Percentiles rank a stretch among this genome's conserved stretches.
phyloP scores from a whole-genome alignment of 2,888 invertebrate species.

The Plagodis dolabraria region DNA sequence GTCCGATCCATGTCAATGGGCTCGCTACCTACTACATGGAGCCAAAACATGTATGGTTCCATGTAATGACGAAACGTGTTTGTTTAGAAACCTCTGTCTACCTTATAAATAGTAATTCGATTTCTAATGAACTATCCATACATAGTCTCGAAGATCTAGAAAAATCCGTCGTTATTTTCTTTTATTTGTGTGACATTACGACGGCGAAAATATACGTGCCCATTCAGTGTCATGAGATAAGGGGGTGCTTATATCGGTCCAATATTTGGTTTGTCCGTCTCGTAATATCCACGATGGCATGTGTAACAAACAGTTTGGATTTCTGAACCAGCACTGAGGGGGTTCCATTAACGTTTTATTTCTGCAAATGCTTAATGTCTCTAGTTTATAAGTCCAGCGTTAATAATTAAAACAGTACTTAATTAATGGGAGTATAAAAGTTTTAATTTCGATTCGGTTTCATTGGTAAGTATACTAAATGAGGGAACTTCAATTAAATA shows the following conservation, averaged over 20 bases:
- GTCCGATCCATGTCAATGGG: too few species aligned
- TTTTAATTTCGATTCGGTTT: conserved; percentile 7
- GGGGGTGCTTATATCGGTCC: conserved; percentile 33
- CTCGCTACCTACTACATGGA: too few species aligned
- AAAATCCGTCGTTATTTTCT: conserved; percentile 19
- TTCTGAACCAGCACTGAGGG: conserved; percentile 19
- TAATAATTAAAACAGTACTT: background rate
- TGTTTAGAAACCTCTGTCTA: conserved; percentile 9
- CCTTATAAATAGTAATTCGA: background rate
- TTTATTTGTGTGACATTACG: conserved; percentile 20
- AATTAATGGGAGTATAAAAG: conserved; percentile 2
- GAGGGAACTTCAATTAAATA: conserved; percentile 12
- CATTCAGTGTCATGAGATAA: conserved; percentile 36
- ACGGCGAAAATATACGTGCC: conserved; percentile 29
- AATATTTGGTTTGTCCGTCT: conserved; percentile 40
- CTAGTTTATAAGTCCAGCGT: background rate
- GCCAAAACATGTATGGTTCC: too few species aligned
- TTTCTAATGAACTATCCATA: too few species aligned
- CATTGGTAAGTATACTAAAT: conserved; percentile 8
- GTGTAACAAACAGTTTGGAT: conserved; percentile 34
- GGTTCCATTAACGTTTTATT: conserved; percentile 16
- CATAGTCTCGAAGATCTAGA: too few species aligned
- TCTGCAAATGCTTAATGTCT: background rate
- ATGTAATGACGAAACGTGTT: too few species aligned
- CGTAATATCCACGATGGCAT: conserved; percentile 33